Conservation (phyloP, 1,140 invertebrate species). For the Rhopalosiphum maidis region DNA sequence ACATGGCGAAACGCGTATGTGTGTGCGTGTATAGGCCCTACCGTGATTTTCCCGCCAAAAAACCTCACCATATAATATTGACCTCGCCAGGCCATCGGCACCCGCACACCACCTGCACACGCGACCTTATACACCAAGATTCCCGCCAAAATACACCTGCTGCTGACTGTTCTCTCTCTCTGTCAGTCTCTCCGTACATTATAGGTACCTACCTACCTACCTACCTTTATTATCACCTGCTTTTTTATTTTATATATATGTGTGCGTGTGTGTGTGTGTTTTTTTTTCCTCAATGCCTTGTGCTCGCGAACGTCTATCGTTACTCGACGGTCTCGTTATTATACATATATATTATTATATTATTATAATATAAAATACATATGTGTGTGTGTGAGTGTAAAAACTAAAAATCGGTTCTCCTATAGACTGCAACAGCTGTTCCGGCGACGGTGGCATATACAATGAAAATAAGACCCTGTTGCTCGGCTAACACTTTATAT, state of each 20-base stretch:
- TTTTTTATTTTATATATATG: conserved; percentile 38
- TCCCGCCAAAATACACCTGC: conserved; percentile 56
- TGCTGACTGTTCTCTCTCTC: not conserved
- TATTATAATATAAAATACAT: not conserved
- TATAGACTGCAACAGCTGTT: conserved; percentile 38
- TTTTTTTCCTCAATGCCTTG: not conserved
- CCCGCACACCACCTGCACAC: conserved; percentile 56
- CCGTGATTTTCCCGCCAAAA: conserved; percentile 55
- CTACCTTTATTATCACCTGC: conserved; percentile 49
- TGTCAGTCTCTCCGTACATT: not conserved
- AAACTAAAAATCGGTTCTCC: not conserved
- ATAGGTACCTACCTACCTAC: not conserved
- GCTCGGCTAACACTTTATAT: not conserved
- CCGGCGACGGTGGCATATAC: not conserved
- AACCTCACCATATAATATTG: conserved; percentile 25
- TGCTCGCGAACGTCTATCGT: not conserved
- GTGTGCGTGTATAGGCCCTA: not conserved
- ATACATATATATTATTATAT: not conserved
- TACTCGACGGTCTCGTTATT: not conserved
- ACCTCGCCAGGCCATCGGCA: conserved; percentile 35
- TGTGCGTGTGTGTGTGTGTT: not conserved
- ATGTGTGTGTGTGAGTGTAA: too few species aligned
- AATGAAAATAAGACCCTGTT: conserved; percentile 28
- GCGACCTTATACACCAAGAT: conserved; percentile 40
- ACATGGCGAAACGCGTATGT: not conserved